Base-by-base conservation (phyloP, 2,113 vertebrate genomes). In the Aphyosemion australe region DNA sequence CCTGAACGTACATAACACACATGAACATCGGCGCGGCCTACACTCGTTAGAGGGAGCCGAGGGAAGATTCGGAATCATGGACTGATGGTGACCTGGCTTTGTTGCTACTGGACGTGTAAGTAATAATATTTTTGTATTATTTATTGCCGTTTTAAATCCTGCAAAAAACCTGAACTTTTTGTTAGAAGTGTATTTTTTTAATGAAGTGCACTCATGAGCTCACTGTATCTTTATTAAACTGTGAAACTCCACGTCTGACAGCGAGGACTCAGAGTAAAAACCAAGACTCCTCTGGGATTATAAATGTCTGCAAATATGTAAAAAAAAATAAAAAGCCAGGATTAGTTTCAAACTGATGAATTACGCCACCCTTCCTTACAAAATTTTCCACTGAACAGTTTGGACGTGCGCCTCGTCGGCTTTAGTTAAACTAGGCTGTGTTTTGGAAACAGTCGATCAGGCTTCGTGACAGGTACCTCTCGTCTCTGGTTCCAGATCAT, bases 401-500 rank as follows among this genome's bases (percentile, higher is more conserved):
- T 48, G 56, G 55, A 76, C 70, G 64, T 63, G 72, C 12, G 63
- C 51, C 71, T 84, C 62, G 79, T 84, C 83, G 76, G 56, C 37
- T 56, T 68, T 43, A 62, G 5, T 13, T 19, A 12, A 26, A 61
- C 45, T 16, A 58, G 77, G 60, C 45, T 73, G 26, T 75, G 78
- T 85, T 89, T 76, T 82, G 78, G 73, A 84, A 82, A 84, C 76
- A 54, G 37, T 0, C 57, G 56, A 79, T 74, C 47, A 47, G 51
- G 26, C 14, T 21, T 15, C 18, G 48, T 8, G 59, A 43, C 26
- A 34, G 46, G 48, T 84, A 89, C 89, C 86, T 91, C 86, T 88
- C 53, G 76, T 79, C 31, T 86, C 85, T 86, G 71, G 65, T 46
- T 83, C 79, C 76, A 82, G 13, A 86, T 61, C 76, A 90, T n/a